Base-by-base conservation (phyloP, 1,140 invertebrate genomes). In the Drosophila erecta region DNA sequence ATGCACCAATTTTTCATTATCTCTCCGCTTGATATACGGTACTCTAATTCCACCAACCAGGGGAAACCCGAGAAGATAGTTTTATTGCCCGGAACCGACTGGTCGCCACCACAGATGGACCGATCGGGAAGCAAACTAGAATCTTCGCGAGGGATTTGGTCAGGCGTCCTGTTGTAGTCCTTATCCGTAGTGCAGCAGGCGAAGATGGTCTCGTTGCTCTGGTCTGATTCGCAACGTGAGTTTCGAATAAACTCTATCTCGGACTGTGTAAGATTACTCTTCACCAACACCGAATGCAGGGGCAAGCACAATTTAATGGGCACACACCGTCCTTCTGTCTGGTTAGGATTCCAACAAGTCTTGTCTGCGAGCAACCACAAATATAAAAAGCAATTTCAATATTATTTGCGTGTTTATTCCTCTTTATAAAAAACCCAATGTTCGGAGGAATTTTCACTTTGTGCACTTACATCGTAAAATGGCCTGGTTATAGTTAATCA, bases 391-490 rank as follows among this genome's bases (percentile, higher is more conserved):
- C n/a, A n/a, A n/a, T n/a, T 30, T 30, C 27, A 24, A 4, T 30
- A 24, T 24, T 24, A 24, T 24, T 24, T 4, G 22, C 8, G 8
- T 30, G 8, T 8, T 30, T 24, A 24, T 24, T 24, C 24, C 24
- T 4, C 4, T 24, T 24, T 24, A 24, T 24, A 4, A 24, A 24
- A 24, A 24, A 24, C 22, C 3, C 22, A 24, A 24, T 24, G 22
- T 24, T 24, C 22, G 22, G 22, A 4, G 22, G 22, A 30, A 30
- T 30, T 30, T 30, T 7, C 30, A 2, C 8, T 30, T 30, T 30
- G 7, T 30, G 8, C 30, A 43, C 41, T 30, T 24, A 15, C 65
- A 54, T 56, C 62, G 54, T 53, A 58, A 38, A 43, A 3, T 1
- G 10, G 15, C 11, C 14, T 17, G 17, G 17, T 17, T 17, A 17